These are phyloP conservation scores for Lycodopsis pacificus DNA, from an alignment of 2,797 vertebrate species.

Conservation along the genomic window DNA sequence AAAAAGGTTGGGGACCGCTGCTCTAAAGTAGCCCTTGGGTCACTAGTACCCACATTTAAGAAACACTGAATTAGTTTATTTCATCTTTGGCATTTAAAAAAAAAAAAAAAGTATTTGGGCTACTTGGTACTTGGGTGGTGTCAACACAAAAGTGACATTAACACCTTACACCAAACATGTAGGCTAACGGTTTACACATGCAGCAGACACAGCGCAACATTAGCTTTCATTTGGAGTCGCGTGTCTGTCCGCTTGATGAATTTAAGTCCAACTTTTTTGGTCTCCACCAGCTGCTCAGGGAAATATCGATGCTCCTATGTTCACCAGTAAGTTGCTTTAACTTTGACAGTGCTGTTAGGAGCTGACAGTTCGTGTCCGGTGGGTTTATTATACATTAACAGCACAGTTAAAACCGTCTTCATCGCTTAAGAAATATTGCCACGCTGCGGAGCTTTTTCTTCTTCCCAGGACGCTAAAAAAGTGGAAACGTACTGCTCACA, in stretches of 20 bases:
- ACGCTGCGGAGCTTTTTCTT: background rate
- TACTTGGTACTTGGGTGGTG: background rate
- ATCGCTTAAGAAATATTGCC: background rate
- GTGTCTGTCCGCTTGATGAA: background rate
- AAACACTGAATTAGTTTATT: background rate
- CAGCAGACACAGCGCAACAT: too few relatives aligned
- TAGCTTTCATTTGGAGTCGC: background rate
- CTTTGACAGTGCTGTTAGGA: background rate
- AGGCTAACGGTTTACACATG: background rate
- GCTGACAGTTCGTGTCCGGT: too few relatives aligned
- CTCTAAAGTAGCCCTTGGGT: background rate
- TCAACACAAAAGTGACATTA: background rate
- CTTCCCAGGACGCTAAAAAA: background rate
- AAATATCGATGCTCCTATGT: background rate
- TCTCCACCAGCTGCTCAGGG: background rate
- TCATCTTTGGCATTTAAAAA: background rate
- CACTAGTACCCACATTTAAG: too few relatives aligned
- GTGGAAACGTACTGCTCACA: too few relatives aligned
- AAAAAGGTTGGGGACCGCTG: too few relatives aligned
- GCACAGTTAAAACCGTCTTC: too few relatives aligned
- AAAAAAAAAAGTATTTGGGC: background rate
- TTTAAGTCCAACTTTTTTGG: background rate
- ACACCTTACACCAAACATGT: background rate
- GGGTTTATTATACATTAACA: background rate
- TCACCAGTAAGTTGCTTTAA: background rate